phyloP scores from a whole-genome alignment of 2,888 invertebrate species.

The Augochlorella aurata region DNA sequence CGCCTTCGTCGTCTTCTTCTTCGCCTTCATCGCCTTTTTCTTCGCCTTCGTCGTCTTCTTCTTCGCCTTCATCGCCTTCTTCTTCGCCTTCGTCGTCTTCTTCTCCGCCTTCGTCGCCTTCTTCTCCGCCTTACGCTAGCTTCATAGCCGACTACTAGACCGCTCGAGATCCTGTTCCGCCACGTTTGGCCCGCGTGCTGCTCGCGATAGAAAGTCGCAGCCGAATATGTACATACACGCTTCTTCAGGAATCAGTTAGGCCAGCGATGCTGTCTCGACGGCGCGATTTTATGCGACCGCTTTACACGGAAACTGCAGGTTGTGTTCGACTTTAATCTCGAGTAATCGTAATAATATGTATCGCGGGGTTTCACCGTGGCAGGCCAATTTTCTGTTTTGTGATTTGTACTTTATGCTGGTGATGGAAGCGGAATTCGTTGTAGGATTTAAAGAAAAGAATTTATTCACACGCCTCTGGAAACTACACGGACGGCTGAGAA shows the following conservation, averaged over 20 bases:
- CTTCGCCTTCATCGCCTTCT: neutral
- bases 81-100: neutral
- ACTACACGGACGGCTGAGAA: too few relatives aligned
- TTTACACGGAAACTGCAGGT: neutral
- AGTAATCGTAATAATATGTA: neutral
- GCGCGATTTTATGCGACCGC: neutral
- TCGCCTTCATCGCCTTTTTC: neutral
- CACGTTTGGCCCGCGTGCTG: constrained; percentile 1
- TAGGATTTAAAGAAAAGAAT: too few relatives aligned
- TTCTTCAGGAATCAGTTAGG: neutral
- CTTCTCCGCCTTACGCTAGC: neutral
- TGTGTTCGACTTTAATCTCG: neutral
- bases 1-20: too few relatives aligned
- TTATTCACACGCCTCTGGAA: too few relatives aligned
- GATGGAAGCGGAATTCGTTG: too few relatives aligned
- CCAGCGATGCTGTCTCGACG: neutral
- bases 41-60: neutral
- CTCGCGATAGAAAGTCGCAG: constrained; percentile 6
- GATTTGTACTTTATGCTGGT: too few relatives aligned
- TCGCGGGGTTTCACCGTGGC: neutral
- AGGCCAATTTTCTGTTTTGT: neutral
- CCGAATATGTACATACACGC: neutral
- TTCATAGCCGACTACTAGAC: neutral
- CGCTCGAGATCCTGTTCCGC: neutral
- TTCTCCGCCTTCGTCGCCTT: neutral